Percentiles rank a stretch among this genome's conserved stretches.
Evolutionary conservation across 2,797 vertebrate genomes (phyloP).

Genomic region (Huso huso): DNA sequence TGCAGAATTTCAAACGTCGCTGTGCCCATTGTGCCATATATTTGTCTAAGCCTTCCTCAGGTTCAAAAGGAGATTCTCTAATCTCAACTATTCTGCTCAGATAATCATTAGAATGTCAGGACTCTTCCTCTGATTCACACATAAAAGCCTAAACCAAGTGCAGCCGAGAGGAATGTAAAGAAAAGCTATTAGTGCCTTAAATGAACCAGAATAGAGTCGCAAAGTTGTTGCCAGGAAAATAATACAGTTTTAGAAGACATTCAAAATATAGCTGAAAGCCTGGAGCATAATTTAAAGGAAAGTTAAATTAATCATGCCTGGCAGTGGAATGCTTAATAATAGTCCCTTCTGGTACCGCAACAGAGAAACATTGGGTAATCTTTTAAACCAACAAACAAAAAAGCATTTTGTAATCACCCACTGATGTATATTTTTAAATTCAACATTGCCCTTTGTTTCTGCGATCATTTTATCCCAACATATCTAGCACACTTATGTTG

Average conservation of each 20-base stretch:
- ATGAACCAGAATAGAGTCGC: constrained; percentile 1
- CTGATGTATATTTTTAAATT: too few species aligned
- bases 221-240: background rate
- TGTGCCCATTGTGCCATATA: background rate
- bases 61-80: background rate
- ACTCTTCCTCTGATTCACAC: background rate
- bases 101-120: background rate
- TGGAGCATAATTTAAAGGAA: background rate
- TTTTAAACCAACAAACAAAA: background rate
- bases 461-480: too few species aligned
- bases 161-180: background rate
- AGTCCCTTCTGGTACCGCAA: background rate
- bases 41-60: background rate
- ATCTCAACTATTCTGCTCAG: background rate
- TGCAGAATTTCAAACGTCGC: background rate
- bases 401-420: background rate
- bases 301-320: background rate
- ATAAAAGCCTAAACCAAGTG: constrained; percentile 2
- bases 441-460: too few species aligned
- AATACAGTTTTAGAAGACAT: background rate
- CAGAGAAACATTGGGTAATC: background rate
- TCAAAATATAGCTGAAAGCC: background rate
- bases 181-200: constrained; percentile 4
- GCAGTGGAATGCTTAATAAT: background rate
- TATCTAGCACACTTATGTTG: too few species aligned